Conservation (phyloP, 30 jellyfish, hydroid and myxozoan species). For the Aurelia aurita complex sp. Pacific region DNA sequence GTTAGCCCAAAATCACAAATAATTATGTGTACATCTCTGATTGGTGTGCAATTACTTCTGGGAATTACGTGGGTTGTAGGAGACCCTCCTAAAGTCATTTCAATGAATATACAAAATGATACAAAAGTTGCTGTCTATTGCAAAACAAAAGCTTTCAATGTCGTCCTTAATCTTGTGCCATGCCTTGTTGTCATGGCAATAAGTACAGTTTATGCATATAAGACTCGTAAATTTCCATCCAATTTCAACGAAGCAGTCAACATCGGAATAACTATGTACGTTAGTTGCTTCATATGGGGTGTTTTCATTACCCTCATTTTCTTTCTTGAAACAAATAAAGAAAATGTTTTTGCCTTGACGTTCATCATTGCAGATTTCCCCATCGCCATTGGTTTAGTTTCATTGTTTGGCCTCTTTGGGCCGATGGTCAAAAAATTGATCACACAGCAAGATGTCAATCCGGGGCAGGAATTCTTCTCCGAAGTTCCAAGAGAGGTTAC, state of each 20-base stretch:
- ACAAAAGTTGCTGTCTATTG: constrained; percentile 61
- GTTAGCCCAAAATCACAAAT: constrained; percentile 88
- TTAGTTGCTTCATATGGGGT: constrained; percentile 87
- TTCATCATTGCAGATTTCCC: constrained; percentile 46
- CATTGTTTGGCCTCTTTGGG: constrained; percentile 69
- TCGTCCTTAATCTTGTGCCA: constrained; percentile 66
- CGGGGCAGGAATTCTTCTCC: too few species aligned
- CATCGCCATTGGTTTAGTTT: constrained; percentile 45
- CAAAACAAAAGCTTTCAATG: constrained; percentile 50
- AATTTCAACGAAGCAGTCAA: constrained; percentile 90
- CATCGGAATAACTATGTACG: constrained; percentile 93
- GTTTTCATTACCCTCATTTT: constrained; percentile 59
- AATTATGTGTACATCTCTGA: constrained; percentile 64
- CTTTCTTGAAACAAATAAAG: constrained; percentile 25
- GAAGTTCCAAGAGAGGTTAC: too few species aligned
- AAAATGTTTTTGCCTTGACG: constrained; percentile 6
- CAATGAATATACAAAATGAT: constrained; percentile 1
- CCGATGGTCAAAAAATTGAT: constrained; percentile 28
- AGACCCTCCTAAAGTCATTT: constrained; percentile 64
- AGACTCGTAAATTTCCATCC: constrained; percentile 93
- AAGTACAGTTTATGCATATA: constrained; percentile 87
- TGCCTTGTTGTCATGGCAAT: constrained; percentile 81
- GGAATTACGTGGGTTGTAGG: constrained; percentile 88
- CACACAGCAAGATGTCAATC: background rate
- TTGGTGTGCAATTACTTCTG: constrained; percentile 71